Evolutionary conservation across 2,797 vertebrate species (phyloP), one percentile per base, ranked within the genome.

Genomic region (Thalassophryne amazonica): DNA sequence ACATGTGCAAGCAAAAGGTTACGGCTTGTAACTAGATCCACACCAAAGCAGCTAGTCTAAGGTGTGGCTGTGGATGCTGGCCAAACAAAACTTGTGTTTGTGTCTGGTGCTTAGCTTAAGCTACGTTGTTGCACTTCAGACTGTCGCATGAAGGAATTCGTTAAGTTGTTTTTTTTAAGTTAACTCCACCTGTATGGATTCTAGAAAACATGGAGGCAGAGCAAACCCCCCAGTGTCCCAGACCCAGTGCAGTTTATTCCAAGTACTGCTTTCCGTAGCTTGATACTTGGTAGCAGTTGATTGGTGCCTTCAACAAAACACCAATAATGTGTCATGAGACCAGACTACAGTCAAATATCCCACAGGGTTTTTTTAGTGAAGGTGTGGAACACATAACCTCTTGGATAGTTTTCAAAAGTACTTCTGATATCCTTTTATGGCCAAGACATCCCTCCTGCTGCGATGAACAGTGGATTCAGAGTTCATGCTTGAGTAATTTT

Each of bases 1-100:
- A 8, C 55, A 30, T 54, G 41, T 41, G 15, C 34, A 7, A 5
- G 25, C 0, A 15, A 7, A 21, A 24, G 0, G 27, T 41, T 41
- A 12, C 15, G 12, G 10, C 12, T 13, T 52, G 69, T 67, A 69
- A 81, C 60, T 36, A 60, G 36, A 83, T 21, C 67, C 36, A 47
- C 25, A 40, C 11, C 6, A 1, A 31, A 52, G 14, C 28, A 65
- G 30, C 28, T 39, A 18, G 29, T 65, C 14, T 18, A 60, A 72
- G 73, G 73, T 13, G 69, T 80, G 52, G 61, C 50, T 55, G 9
- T 27, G 31, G 46, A 51, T 30, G 17, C 38, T 47, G 42, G 37
- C 16, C 51, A 61, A 69, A 74, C 40, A 57, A 34, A 54, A 16
- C 7, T 28, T 38, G 31, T 21, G n/a, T 25, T 18, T 51, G 11